A percentile compares a stretch with the other conserved stretches of the same genome.
Conservation (phyloP, 2,888 invertebrate species). For the Yponomeuta cagnagella region DNA sequence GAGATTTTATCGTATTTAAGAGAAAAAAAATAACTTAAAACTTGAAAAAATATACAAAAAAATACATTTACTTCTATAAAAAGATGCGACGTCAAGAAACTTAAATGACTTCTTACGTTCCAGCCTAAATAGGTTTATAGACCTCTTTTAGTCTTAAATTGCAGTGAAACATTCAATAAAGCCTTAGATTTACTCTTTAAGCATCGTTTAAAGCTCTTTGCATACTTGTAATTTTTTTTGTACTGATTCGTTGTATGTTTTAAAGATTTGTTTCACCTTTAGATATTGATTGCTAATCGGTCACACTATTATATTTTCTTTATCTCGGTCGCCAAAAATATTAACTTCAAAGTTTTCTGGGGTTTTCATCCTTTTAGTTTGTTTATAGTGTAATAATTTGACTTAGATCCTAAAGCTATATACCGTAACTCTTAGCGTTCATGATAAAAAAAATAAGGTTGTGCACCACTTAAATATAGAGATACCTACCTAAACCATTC, state of each 20-base stretch:
- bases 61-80: constrained; percentile 3
- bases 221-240: background rate
- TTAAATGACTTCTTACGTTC: constrained; percentile 41
- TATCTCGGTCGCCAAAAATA: background rate
- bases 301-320: background rate
- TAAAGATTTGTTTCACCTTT: constrained; percentile 9
- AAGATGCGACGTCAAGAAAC: constrained; percentile 11
- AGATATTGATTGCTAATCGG: constrained; percentile 1
- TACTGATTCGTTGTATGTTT: constrained; percentile 19
- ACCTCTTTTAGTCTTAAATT: constrained; percentile 44
- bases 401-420: constrained; percentile 63
- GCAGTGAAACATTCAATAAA: constrained; percentile 35
- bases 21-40: constrained; percentile 38
- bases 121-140: constrained; percentile 64
- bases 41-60: constrained; percentile 45
- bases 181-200: constrained; percentile 53
- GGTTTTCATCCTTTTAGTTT: background rate
- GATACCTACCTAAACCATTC: constrained; percentile 62
- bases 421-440: constrained; percentile 69
- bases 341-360: background rate
- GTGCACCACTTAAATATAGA: constrained; percentile 74
- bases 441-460: constrained; percentile 70
- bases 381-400: constrained; percentile 26
- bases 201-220: constrained; percentile 34
- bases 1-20: constrained; percentile 75